Evolutionary conservation across 2,113 vertebrate species (phyloP), one percentile per base, ranked within the genome.

Genomic region (Papio anubis): DNA sequence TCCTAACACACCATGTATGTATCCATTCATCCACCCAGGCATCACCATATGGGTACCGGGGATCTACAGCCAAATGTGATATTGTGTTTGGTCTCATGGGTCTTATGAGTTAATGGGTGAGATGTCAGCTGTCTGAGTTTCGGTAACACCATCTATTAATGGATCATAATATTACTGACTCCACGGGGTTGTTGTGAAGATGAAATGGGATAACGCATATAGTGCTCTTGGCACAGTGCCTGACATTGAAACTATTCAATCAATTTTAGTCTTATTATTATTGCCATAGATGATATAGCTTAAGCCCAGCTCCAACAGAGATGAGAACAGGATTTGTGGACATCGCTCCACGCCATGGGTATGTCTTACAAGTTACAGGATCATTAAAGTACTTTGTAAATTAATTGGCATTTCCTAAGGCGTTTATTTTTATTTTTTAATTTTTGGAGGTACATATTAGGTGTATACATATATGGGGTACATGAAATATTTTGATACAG

Each of bases 81-180:
- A 6, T 0, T 18, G 32, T 4, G 0, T 48, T 38, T 20, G 11
- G 6, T 52, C 48, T 66, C 40, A 0, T 0, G 23, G 17, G 45
- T 75, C 85, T 88, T 52, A 1, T 18, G 52, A 78, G 38, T 57
- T 5, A 7, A 48, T 9, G 48, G 59, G 32, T 14, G 9, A 40
- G 13, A 43, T 6, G 45, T 48, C 82, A 5, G 6, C 20, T 72
- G 59, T 48, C 75, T 7, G 75, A 84, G 61, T 52, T 66, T 66
- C 40, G 18, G 30, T 14, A 2, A 7, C 0, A 16, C 8, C 48
- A 30, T 52, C 59, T 59, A 14, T 66, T 3, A 48, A 5, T 25
- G 23, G 43, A 30, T 78, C 8, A 38, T 68, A 43, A n/a, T 1
- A 35, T 21, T 3, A 40, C 35, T 21, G 27, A 4, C 55, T 64